Base-by-base conservation (phyloP, 2,888 invertebrate genomes). In the Heliconius aoede region DNA sequence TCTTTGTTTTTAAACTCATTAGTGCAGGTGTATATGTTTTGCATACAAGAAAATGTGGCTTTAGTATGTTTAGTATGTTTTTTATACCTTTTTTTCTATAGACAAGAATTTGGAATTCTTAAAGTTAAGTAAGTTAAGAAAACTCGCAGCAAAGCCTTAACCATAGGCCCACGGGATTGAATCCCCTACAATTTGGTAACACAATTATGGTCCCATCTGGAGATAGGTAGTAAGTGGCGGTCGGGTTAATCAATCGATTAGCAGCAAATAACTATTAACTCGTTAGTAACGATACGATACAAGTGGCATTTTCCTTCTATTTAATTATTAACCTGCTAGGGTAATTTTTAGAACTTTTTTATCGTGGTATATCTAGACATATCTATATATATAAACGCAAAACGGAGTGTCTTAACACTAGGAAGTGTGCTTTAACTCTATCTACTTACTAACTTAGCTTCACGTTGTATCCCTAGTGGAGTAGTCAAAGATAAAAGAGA, bases 1-100 rank as follows among this genome's bases (percentile, higher is more conserved):
- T 71, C 51, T 71, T 75, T 62, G 71, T 55, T 69, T 67, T 72
- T 60, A 60, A 32, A 72, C 72, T 72, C 72, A 72, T 72, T 72
- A 72, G 72, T 60, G 40, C 32, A 60, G 72, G 51, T 55, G 55
- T 32, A 55, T 65, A 40, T 60, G 30, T 72, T 58, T 71, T 72
- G 60, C 36, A 26, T 72, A 72, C 60, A 60, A 36, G 26, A 60
- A 55, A 30, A 69, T 69, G 55, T 30, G 15, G 24, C 36, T 65
- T 36, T 51, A 21, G n/a, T 28, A 30, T 1, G 30, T 32, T 32
- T 60, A 60, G 24, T 26, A 15, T 26, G 8, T 40, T 46, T 46
- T 46, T 46, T 46, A 11, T 46, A 18, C 18, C 0, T 9, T 55
- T 9, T 8, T n/a, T 46, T 21, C n/a, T 46, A 21, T 18, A 8